These are phyloP conservation scores for Hapalemur alaotrensis DNA, from an alignment of 2,797 vertebrate species.

Conservation along the genomic window DNA sequence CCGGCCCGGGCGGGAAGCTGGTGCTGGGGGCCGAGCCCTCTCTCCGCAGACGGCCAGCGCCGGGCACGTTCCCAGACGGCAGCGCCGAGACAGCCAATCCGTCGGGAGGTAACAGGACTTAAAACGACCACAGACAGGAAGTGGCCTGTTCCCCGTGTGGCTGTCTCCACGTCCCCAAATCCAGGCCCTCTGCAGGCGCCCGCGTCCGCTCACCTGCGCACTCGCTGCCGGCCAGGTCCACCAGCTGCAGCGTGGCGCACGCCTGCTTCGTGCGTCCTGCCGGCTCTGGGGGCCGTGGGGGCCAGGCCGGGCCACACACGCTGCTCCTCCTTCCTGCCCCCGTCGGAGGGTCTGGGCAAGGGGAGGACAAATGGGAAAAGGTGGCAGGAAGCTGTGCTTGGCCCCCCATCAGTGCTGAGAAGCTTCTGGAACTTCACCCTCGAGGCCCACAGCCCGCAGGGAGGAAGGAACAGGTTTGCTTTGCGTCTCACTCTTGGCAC, in stretches of 20 bases:
- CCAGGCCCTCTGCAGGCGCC: not conserved
- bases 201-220: conserved; percentile 85
- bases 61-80: too few species aligned
- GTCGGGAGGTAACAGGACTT: not conserved
- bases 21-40: too few species aligned
- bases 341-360: conserved; percentile 45
- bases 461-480: not conserved
- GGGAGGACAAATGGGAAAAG: too few species aligned
- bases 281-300: conserved; percentile 41
- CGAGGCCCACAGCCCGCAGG: accelerated
- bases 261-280: not conserved
- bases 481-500: not conserved
- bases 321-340: not conserved
- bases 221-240: conserved; percentile 93
- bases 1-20: accelerated
- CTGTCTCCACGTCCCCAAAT: accelerated
- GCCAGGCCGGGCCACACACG: conserved; percentile 39
- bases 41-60: too few species aligned
- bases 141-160: accelerated
- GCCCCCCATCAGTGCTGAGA: not conserved
- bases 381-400: too few species aligned
- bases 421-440: not conserved
- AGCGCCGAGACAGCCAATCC: not conserved
- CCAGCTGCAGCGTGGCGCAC: conserved; percentile 88
- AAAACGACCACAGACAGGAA: not conserved